Evolutionary conservation across 2,113 vertebrate species (phyloP).

Genomic region (Zootoca vivipara): DNA sequence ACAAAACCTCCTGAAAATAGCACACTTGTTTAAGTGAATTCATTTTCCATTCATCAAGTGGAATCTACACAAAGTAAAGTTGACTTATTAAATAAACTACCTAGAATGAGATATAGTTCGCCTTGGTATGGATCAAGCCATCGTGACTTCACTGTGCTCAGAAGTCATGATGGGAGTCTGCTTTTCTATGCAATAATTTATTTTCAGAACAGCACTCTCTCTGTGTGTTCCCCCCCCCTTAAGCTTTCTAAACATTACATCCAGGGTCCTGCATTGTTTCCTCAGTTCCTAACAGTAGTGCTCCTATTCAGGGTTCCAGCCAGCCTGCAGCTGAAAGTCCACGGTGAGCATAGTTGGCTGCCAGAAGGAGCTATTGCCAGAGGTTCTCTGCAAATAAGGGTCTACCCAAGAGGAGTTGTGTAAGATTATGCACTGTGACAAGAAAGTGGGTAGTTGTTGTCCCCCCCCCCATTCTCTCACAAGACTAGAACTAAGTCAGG

Average conservation of each 20-base stretch:
- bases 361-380: no score
- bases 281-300: not conserved
- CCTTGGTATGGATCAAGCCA: constrained; percentile 32
- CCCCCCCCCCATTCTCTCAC: no score
- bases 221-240: no score
- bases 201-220: no score
- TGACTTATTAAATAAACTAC: constrained; percentile 27
- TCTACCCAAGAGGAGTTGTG: no score
- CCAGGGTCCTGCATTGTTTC: not conserved
- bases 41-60: constrained; percentile 48
- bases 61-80: not conserved
- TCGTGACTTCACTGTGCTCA: constrained; percentile 28
- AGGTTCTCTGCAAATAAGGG: no score
- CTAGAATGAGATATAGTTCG: constrained; percentile 32
- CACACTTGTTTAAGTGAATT: constrained; percentile 39
- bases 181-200: no score
- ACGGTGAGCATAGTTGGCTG: no score
- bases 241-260: not conserved
- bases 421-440: no score
- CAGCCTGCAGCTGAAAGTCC: not conserved
- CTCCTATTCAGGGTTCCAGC: not conserved
- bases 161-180: constrained; percentile 12
- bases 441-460: no score
- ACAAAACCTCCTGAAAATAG: constrained; percentile 26
- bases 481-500: no score